phyloP scores from a whole-genome alignment of 2,113 vertebrate species.

The Tragelaphus scriptus region DNA sequence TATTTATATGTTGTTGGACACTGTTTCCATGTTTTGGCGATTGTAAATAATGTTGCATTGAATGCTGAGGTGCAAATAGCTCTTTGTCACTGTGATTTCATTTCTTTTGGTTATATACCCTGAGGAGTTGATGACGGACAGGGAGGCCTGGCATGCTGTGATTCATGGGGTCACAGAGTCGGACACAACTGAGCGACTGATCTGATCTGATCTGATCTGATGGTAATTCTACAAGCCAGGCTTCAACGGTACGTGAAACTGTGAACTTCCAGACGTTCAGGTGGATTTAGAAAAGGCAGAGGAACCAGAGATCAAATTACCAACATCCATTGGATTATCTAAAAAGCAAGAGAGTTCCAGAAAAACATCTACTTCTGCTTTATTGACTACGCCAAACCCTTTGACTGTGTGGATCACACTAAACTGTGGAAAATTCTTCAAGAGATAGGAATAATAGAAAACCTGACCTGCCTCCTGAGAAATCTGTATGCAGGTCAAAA shows the following conservation, averaged over 20 bases:
- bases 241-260: background rate
- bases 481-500: background rate
- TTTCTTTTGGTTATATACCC: background rate
- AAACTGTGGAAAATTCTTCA: background rate
- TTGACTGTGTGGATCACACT: background rate
- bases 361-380: background rate
- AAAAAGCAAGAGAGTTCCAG: background rate
- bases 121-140: background rate
- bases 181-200: too few relatives aligned
- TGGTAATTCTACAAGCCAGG: background rate
- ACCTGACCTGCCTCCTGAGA: background rate
- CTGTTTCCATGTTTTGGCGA: background rate
- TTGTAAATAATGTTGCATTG: background rate
- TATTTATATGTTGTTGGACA: background rate
- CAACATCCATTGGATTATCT: fast-evolving
- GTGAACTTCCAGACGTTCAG: background rate
- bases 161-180: too few relatives aligned
- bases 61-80: background rate
- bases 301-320: background rate
- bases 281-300: background rate
- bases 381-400: background rate
- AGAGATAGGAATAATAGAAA: background rate
- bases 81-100: background rate
- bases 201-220: too few relatives aligned
- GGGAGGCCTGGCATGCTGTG: too few relatives aligned